phyloP scores from a whole-genome alignment of 1,140 invertebrate genomes.

The Drosophila kanapiae region DNA sequence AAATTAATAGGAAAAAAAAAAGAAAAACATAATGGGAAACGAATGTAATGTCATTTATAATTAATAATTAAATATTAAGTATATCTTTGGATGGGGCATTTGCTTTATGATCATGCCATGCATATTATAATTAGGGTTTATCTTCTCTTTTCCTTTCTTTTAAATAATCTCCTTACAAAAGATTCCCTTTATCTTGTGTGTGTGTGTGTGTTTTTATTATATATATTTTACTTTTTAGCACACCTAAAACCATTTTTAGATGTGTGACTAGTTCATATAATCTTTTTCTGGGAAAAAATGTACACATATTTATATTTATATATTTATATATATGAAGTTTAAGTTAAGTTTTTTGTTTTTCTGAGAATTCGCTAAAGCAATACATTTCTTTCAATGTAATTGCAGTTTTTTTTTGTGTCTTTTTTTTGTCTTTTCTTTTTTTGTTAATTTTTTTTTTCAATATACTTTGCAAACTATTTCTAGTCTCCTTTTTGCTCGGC shows the following conservation, averaged over 20 bases:
- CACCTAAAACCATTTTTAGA: conserved; percentile 61
- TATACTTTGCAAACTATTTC: conserved; percentile 69
- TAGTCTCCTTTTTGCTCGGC: conserved; percentile 19
- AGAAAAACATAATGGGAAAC: conserved; percentile 32
- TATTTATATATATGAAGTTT: conserved; percentile 44
- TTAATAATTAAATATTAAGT: conserved; percentile 31
- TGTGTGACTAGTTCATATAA: conserved; percentile 67
- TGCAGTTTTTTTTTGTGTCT: conserved; percentile 18
- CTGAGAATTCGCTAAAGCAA: conserved; percentile 80
- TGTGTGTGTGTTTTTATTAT: conserved; percentile 15
- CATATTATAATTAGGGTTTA: conserved; percentile 59
- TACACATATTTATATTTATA: conserved; percentile 61
- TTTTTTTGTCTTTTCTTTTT: conserved; percentile 7
- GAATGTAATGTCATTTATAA: conserved; percentile 16
- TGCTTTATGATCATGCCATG: conserved; percentile 62
- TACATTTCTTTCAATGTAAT: conserved; percentile 52
- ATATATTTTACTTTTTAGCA: conserved; percentile 39
- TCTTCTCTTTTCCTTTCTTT: conserved; percentile 38
- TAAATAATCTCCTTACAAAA: conserved; percentile 68
- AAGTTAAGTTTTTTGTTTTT: conserved; percentile 29
- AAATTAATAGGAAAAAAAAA: too few species aligned
- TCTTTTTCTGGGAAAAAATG: conserved; percentile 50
- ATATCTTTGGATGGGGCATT: conserved; percentile 52
- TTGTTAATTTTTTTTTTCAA: conserved; percentile 10
- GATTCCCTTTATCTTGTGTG: conserved; percentile 35